Evolutionary conservation across 2,113 vertebrate genomes (phyloP).

Genomic region (Paradoxurus hermaphroditus): DNA sequence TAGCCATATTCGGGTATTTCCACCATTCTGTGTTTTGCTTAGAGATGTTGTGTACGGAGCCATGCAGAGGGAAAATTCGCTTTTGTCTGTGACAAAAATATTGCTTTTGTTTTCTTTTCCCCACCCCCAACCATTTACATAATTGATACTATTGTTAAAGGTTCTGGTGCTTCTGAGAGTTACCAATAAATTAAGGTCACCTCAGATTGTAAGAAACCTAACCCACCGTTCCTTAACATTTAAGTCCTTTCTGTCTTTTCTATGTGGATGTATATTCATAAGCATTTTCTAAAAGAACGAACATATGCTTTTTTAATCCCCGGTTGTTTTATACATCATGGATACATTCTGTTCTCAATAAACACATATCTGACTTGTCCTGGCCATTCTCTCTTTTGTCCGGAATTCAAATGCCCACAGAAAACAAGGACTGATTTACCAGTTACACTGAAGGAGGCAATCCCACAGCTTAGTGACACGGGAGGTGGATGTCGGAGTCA

Average conservation of each 20-base stretch:
- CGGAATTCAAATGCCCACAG: not conserved
- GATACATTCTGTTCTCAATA: not conserved
- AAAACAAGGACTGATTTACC: not conserved
- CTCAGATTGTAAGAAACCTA: not conserved
- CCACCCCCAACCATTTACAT: not conserved
- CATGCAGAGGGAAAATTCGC: not conserved
- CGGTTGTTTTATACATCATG: not conserved
- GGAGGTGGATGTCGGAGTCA: too few species aligned
- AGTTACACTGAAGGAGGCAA: not conserved
- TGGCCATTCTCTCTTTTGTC: not conserved
- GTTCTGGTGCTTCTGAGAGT: not conserved
- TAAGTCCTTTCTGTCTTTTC: not conserved
- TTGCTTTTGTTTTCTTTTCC: not conserved
- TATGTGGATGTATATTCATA: not conserved
- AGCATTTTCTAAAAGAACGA: not conserved
- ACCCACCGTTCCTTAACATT: fast-evolving
- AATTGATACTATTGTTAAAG: not conserved
- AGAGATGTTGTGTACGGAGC: not conserved
- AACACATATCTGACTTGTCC: not conserved
- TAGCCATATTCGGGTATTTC: not conserved
- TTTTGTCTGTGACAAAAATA: not conserved
- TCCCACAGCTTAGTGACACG: not conserved
- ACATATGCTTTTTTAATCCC: not conserved
- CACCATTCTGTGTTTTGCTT: not conserved
- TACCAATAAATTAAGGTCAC: not conserved